A percentile compares a stretch with the other conserved stretches of the same genome.
These are phyloP conservation scores for Ypsolopha sequella DNA, from an alignment of 2,888 invertebrate species.

Conservation along the genomic window DNA sequence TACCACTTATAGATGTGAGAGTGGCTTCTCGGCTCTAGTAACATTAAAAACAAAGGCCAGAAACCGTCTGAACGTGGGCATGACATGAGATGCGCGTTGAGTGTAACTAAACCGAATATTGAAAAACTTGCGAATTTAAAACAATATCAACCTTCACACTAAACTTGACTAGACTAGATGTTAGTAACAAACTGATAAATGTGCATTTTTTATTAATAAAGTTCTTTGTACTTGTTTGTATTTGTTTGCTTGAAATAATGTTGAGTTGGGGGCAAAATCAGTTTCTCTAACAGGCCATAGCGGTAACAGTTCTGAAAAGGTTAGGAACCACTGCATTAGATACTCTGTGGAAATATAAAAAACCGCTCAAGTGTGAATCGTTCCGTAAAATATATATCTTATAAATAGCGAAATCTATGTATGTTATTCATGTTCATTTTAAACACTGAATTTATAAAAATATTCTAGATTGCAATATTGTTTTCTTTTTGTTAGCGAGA, in stretches of 20 bases:
- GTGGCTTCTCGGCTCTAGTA: slow-evolving; percentile 3
- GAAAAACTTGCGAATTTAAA: slow-evolving; percentile 8
- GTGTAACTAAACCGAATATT: slow-evolving; percentile 9
- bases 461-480: no score
- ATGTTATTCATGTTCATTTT: no score
- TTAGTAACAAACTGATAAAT: not conserved
- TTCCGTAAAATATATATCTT: no score
- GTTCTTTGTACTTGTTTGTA: no score
- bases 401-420: no score
- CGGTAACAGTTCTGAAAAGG: no score
- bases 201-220: slow-evolving; percentile 1
- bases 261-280: no score
- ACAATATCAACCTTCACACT: slow-evolving; percentile 6
- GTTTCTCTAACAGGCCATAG: no score
- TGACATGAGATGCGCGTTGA: no score
- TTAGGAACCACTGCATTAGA: no score
- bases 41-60: not conserved
- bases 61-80: not conserved
- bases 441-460: no score
- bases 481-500: not conserved
- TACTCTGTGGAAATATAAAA: not conserved
- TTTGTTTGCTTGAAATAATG: no score
- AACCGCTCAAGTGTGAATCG: not conserved
- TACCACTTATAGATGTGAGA: slow-evolving; percentile 5
- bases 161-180: not conserved